A percentile compares a stretch with the other conserved stretches of the same genome.
Conservation (phyloP, 2,797 vertebrate species). For the Dermochelys coriacea region DNA sequence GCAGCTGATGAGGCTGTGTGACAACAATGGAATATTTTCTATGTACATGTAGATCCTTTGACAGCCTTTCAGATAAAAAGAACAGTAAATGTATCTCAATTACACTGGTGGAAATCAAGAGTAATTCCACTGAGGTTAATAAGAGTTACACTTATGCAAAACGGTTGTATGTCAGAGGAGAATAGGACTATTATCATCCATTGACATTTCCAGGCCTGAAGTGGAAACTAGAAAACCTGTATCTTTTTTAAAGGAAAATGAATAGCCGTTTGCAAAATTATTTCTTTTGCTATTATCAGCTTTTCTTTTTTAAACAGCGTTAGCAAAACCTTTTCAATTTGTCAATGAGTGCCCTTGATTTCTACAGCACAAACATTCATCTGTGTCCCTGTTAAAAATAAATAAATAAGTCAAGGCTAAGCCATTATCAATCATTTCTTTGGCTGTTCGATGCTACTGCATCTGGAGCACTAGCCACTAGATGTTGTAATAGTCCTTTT, state of each 20-base stretch:
- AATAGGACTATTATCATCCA: not conserved
- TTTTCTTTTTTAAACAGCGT: not conserved
- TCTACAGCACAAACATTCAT: constrained; percentile 30
- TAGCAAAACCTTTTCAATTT: constrained; percentile 10
- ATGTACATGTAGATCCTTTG: not conserved
- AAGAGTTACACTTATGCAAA: not conserved
- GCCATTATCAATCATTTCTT: constrained; percentile 27
- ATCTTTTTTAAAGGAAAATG: not conserved
- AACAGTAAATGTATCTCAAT: not conserved
- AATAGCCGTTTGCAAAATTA: not conserved
- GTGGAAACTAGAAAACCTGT: not conserved
- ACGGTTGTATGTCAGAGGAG: not conserved
- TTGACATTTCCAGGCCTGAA: not conserved
- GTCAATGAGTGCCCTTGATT: constrained; percentile 49
- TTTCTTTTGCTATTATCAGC: not conserved
- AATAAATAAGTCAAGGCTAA: constrained; percentile 51
- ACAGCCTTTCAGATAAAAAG: not conserved
- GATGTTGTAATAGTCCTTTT: not conserved
- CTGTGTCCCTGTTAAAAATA: not conserved
- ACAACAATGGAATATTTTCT: not conserved
- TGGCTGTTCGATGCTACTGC: constrained; percentile 20
- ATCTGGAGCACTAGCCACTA: not conserved
- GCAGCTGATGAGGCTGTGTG: not conserved
- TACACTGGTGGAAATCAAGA: not conserved
- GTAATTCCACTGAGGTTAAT: not conserved